Base-by-base conservation (phyloP, 2,888 invertebrate genomes). In the Balanococcus diminutus region DNA sequence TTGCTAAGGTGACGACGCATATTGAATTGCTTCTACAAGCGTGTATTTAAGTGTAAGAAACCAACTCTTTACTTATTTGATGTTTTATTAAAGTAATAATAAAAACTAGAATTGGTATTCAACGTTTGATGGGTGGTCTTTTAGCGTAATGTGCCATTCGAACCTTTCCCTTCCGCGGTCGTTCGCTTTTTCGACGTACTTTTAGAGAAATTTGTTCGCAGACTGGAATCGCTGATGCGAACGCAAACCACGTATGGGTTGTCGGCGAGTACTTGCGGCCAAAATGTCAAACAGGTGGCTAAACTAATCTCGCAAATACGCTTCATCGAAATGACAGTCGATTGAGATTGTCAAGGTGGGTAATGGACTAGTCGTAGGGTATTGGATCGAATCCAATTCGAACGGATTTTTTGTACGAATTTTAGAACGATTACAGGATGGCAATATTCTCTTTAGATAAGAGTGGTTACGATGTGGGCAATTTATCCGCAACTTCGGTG, bases 1-100 rank as follows among this genome's bases (percentile, higher is more conserved):
- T 82, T 56, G 82, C 56, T 82, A 82, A 56, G 82, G 82, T 82
- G 82, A 82, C 82, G 82, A 82, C 82, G 82, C 82, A 56, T 82
- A 82, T 82, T 82, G 82, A 82, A 82, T 82, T 82, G 82, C 75
- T 75, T 75, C 75, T 61, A 56, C 19, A 82, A 81, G 81, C 82
- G 42, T 46, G 82, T 82, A 82, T 82, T 82, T 28, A 25, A 82
- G 82, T 82, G 82, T 51, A 82, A 82, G 82, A 82, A 82, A 82
- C 46, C 25, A 82, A 31, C 82, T 82, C 51, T 82, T 82, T 51
- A 82, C 19, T 82, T 51, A 82, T 82, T 82, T 82, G 82, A 82
- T 82, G 82, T 82, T 82, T 51, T 82, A 82, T 82, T 82, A 51
- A 51, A 51, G 28, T 46, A 82, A 81, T 81, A 81, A 81, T 75